Evolutionary conservation across 2,797 vertebrate genomes (phyloP), one percentile per base, ranked within the genome.

Genomic region (Discoglossus pictus): DNA sequence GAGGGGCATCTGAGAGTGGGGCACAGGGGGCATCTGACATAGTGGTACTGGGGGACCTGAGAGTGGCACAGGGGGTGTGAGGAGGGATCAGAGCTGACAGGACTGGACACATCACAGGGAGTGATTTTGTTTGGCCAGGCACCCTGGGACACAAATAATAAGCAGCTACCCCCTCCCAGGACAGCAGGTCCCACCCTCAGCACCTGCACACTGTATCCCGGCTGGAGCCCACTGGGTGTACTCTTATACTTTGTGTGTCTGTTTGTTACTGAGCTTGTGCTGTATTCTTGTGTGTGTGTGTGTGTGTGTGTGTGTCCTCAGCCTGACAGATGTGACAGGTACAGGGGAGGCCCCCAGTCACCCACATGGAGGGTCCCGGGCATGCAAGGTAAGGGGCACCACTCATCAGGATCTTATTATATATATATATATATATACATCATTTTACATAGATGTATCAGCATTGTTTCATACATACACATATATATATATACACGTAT

Each of bases 101-200:
- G n/a, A 89, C 91, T 91, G 86, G 89, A 90, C 90, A 88, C 83
- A 88, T 90, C 88, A 88, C 83, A 90, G 91, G 90, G 90, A 90
- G 90, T 90, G 90, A 89, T 92, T 87, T 90, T 90, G 90, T 92
- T 90, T 90, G 91, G 78, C 88, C 44, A 81, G 80, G 87, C 85
- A 88, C 86, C 84, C 75, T 75, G 85, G 86, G 88, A 88, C 85
- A 84, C 84, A 80, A 48, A 72, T 50, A 66, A 56, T 39, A 52
- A 67, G 53, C 53, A 44, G 50, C 67, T 61, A 58, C 48, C 48
- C 65, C 65, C 55, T 48, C 56, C 66, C 56, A 52, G 65, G 65
- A 53, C 55, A 68, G 47, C 56, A 68, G 40, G 38, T 53, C 16
- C 48, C 48, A 64, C 61, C 61, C 48, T 52, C 66, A 42, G 66